phyloP scores from a whole-genome alignment of 2,888 invertebrate genomes.

The Drosophila nr. fundita region DNA sequence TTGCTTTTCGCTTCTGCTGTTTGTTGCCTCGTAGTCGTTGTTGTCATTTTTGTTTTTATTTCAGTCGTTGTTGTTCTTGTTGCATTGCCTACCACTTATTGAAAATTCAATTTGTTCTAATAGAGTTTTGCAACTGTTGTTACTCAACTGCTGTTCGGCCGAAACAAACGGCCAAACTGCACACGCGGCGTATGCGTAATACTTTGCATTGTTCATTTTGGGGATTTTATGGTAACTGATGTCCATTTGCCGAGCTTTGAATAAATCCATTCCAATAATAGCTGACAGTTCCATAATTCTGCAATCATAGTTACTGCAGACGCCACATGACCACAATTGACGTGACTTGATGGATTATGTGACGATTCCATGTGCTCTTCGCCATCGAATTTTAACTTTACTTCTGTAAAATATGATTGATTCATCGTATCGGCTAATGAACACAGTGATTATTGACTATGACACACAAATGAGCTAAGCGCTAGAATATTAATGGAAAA shows the following conservation, averaged over 20 bases:
- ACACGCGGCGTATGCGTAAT: constrained; percentile 47
- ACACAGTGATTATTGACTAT: too few relatives aligned
- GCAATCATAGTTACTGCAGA: neutral
- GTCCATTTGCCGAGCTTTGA: neutral
- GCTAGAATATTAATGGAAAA: neutral
- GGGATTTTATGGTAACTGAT: neutral
- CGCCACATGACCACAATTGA: neutral
- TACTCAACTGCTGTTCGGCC: constrained; percentile 20
- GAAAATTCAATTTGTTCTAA: constrained; percentile 75
- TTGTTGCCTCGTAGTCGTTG: constrained; percentile 6
- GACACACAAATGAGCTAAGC: neutral
- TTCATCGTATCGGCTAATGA: neutral
- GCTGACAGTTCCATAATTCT: neutral
- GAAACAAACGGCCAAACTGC: constrained; percentile 11
- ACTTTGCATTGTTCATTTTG: constrained; percentile 1
- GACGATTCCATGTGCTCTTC: neutral
- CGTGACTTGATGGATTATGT: neutral
- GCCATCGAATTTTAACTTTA: neutral
- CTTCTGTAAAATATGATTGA: neutral
- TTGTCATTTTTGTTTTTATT: constrained; percentile 10
- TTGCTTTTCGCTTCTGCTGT: constrained; percentile 13
- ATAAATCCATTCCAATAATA: neutral
- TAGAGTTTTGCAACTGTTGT: constrained; percentile 61
- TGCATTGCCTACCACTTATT: constrained; percentile 61
- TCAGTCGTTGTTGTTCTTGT: constrained; percentile 24